Evolutionary conservation across 2,113 vertebrate genomes (phyloP).

Genomic region (Scomber japonicus): DNA sequence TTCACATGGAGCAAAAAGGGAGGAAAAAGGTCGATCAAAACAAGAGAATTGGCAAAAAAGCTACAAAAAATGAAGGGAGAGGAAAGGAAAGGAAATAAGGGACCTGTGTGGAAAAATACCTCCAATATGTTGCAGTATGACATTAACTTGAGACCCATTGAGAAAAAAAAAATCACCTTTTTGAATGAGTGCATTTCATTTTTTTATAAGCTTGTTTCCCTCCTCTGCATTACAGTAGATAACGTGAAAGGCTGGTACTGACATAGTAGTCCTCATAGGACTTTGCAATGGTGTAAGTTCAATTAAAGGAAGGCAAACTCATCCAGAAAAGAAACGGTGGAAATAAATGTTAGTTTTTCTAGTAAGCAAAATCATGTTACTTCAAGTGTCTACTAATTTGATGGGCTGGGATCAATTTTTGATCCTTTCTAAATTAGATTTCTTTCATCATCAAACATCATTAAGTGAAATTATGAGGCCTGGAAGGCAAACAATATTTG

Average conservation of each 20-base stretch:
- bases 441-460: not conserved
- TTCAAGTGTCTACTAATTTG: not conserved
- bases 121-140: not conserved
- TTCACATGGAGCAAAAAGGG: constrained; percentile 8
- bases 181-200: not conserved
- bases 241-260: not conserved
- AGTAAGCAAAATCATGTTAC: not conserved
- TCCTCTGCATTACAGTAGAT: not conserved
- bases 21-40: constrained; percentile 23
- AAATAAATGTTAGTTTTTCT: no score
- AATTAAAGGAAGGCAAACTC: not conserved
- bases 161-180: constrained; percentile 16
- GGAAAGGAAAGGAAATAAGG: not conserved
- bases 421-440: not conserved
- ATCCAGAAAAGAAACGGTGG: not conserved
- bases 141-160: constrained; percentile 12
- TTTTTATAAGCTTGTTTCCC: constrained; percentile 1
- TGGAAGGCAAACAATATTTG: not conserved
- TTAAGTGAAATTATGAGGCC: not conserved
- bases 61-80: not conserved
- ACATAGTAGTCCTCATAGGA: not conserved
- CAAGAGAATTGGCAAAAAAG: constrained; percentile 9
- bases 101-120: not conserved
- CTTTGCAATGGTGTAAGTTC: not conserved
- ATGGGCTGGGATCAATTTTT: not conserved